Base-by-base conservation (phyloP, 1,140 invertebrate genomes). In the Diorhabda sublineata region DNA sequence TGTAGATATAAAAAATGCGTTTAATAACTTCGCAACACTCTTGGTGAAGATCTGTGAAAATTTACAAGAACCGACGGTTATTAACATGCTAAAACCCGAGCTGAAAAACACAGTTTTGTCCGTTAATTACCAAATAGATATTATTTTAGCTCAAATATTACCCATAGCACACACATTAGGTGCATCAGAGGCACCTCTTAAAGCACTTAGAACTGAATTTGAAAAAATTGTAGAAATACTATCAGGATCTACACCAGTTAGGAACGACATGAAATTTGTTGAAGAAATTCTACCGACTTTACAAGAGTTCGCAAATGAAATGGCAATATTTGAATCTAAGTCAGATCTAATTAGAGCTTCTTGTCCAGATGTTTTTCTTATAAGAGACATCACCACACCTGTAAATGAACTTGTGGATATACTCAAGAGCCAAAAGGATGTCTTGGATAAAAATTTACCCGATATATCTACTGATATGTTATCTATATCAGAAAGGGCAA, bases 11-110 rank as follows among this genome's bases (percentile, higher is more conserved):
- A 42, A 58, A 26, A 9, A 58, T 45, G 5, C 67, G 56, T 2
- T 69, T 5, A 7, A 70, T 52, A 45, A 67, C 62, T 65, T 74
- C 7, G 52, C 69, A 11, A 41, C 60, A 7, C 41, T 73, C 60
- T 41, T 73, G 41, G 68, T 71, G 8, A 52, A 67, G 44, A 62
- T 66, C 26, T 69, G 59, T 56, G 61, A 62, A 66, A 52, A 45
- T 9, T 3, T 62, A 42, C 58, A 64, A 47, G 67, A 67, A 58
- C 69, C 70, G 61, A 61, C 71, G 59, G 8, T 67, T 64, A 42
- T 66, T 59, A 9, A 67, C 59, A 45, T 42, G 56, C 44, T 64
- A 58, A 61, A 70, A 59, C 47, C 61, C n/a, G 65, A 72, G 60
- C 42, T 68, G 42, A 64, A 59, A 6, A 61, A 4, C 6, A n/a